These are phyloP conservation scores for Mesoligia furuncula DNA, from an alignment of 2,888 invertebrate genomes.

Conservation along the genomic window DNA sequence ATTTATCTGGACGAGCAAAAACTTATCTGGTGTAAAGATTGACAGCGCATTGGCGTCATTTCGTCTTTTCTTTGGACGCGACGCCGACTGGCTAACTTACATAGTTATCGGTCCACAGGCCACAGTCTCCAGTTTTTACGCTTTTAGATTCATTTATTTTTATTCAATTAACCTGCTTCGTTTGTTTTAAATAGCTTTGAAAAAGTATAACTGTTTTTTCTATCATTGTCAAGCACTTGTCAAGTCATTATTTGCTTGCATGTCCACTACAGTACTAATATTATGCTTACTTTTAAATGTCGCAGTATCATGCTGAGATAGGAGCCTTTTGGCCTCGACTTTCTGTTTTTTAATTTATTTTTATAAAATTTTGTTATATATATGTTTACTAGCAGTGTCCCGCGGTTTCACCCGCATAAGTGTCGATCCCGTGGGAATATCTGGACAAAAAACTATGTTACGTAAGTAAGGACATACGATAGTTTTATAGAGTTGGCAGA, in stretches of 20 bases:
- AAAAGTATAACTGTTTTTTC: constrained; percentile 16
- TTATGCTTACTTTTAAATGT: background rate
- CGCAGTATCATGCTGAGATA: background rate
- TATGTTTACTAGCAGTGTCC: background rate
- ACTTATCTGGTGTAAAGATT: constrained; percentile 75
- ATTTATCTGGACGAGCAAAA: constrained; percentile 76
- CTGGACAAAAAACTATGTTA: no score
- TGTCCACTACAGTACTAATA: background rate
- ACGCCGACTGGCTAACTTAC: constrained; percentile 54
- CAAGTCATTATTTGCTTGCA: background rate
- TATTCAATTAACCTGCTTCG: constrained; percentile 33
- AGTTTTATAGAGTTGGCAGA: no score
- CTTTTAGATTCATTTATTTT: constrained; percentile 47
- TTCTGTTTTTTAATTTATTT: no score
- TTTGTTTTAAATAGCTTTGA: constrained; percentile 19
- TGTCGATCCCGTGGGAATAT: no score
- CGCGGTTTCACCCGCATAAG: no score
- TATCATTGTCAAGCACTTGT: background rate
- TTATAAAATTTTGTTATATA: background rate
- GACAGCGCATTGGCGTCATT: constrained; percentile 71
- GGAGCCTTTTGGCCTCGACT: no score
- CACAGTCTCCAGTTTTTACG: constrained; percentile 45
- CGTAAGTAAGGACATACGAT: no score
- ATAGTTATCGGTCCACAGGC: constrained; percentile 55
- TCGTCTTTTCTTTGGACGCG: constrained; percentile 57